phyloP scores from a whole-genome alignment of 2,113 vertebrate species.

The Amazona guildingii region DNA sequence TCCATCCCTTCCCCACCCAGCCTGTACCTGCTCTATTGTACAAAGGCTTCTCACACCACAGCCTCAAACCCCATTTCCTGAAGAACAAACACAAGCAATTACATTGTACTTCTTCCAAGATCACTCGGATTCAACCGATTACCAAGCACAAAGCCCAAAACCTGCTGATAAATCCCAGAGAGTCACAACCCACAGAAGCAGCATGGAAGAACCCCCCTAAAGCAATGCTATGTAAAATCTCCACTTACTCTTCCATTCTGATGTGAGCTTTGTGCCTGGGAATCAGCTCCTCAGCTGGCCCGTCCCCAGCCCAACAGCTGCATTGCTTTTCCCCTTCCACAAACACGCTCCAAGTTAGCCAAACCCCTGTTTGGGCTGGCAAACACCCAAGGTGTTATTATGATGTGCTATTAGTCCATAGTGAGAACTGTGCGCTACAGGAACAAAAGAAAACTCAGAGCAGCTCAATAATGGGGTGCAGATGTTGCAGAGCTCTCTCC shows the following conservation, averaged over 20 bases:
- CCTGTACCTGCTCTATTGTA: not conserved
- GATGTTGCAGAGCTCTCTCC: constrained; percentile 58
- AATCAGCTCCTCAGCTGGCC: constrained; percentile 33
- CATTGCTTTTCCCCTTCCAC: constrained; percentile 65
- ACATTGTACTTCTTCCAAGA: not conserved
- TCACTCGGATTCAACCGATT: not conserved
- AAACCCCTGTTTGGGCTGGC: constrained; percentile 70
- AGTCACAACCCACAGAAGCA: not conserved
- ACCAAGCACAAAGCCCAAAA: not conserved
- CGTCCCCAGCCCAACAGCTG: constrained; percentile 68
- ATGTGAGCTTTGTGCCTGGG: constrained; percentile 37
- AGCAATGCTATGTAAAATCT: not conserved
- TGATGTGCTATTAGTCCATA: constrained; percentile 71
- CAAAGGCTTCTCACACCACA: not conserved
- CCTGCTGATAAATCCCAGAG: not conserved
- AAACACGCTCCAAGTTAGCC: constrained; percentile 68
- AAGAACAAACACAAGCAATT: not conserved
- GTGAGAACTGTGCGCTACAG: constrained; percentile 67
- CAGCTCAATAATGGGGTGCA: constrained; percentile 66
- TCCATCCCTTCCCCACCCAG: not conserved
- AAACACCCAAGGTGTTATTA: constrained; percentile 63
- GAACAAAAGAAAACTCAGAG: not conserved
- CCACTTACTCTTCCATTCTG: constrained; percentile 14
- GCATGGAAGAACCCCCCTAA: not conserved
- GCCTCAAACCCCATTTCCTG: not conserved